These are phyloP conservation scores for Habroteleia sp. DNA, from an alignment of 2,888 invertebrate genomes.

Conservation along the genomic window DNA sequence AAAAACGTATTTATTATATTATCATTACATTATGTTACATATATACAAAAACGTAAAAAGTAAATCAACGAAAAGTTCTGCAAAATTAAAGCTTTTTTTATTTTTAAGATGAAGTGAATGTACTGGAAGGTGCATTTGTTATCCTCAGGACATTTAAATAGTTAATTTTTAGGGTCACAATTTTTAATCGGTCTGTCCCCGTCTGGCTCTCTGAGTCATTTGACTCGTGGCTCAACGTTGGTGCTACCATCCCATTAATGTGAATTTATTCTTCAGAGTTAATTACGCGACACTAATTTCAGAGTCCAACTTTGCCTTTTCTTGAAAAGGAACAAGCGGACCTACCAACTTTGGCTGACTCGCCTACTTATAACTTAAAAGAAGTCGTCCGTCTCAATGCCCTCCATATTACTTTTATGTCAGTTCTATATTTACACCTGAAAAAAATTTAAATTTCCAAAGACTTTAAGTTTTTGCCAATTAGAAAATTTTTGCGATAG, in stretches of 20 bases:
- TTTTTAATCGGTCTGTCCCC: slow-evolving; percentile 70
- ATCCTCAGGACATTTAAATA: slow-evolving; percentile 73
- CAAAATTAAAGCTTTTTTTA: too few relatives aligned
- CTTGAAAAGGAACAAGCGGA: slow-evolving; percentile 66
- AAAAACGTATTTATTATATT: too few relatives aligned
- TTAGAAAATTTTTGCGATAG: slow-evolving; percentile 45
- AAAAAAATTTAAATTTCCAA: slow-evolving; percentile 41
- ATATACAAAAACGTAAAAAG: too few relatives aligned
- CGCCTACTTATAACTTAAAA: slow-evolving; percentile 62
- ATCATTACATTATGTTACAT: too few relatives aligned
- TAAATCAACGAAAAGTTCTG: too few relatives aligned
- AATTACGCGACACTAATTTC: slow-evolving; percentile 80
- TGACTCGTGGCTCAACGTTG: slow-evolving; percentile 58
- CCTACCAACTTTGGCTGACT: slow-evolving; percentile 65
- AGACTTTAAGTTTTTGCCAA: slow-evolving; percentile 52
- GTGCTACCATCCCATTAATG: slow-evolving; percentile 71
- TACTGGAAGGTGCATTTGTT: slow-evolving; percentile 75
- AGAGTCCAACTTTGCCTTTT: slow-evolving; percentile 73
- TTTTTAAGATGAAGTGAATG: slow-evolving; percentile 68
- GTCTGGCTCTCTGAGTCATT: slow-evolving; percentile 44
- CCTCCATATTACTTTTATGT: slow-evolving; percentile 29
- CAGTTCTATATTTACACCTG: slow-evolving; percentile 47
- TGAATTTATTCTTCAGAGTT: slow-evolving; percentile 78
- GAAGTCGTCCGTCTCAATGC: slow-evolving; percentile 52
- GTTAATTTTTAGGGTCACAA: slow-evolving; percentile 77